Evolutionary conservation across 2,113 vertebrate genomes (phyloP).

Genomic region (Hippocampus guttulatus): DNA sequence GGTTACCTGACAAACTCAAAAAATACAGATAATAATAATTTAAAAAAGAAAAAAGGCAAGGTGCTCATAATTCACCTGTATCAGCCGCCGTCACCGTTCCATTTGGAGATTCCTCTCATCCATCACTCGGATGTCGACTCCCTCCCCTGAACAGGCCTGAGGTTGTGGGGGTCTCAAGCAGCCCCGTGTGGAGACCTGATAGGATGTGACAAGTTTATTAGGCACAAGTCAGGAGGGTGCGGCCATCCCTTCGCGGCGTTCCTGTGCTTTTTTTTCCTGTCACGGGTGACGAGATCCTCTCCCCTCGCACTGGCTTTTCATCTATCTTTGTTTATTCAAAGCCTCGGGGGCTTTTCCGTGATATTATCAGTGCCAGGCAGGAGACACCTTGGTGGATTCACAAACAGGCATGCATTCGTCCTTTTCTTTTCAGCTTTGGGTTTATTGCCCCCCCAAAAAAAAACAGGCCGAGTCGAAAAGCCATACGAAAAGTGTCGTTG

Average conservation of each 20-base stretch:
- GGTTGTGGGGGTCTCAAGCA: neutral
- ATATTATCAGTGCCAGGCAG: slow-evolving; percentile 24
- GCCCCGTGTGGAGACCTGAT: slow-evolving; percentile 56
- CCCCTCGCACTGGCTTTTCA: slow-evolving; percentile 21
- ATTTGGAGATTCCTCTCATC: neutral
- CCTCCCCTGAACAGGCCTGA: neutral
- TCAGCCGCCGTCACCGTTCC: neutral
- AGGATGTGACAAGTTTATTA: slow-evolving; percentile 76
- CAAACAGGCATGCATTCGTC: neutral
- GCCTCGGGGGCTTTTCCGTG: slow-evolving; percentile 18
- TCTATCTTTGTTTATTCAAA: slow-evolving; percentile 42
- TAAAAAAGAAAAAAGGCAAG: neutral
- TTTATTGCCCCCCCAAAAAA: neutral
- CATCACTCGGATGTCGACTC: neutral
- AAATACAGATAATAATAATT: neutral
- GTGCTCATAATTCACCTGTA: neutral
- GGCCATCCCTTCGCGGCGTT: slow-evolving; percentile 48
- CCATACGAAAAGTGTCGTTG: neutral
- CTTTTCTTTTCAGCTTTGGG: neutral
- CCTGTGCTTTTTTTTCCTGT: slow-evolving; percentile 23
- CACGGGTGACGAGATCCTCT: slow-evolving; percentile 25
- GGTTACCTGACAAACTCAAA: neutral
- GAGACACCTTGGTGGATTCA: slow-evolving; percentile 18
- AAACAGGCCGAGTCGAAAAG: neutral
- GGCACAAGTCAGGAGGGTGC: slow-evolving; percentile 53